phyloP scores from a whole-genome alignment of 2,888 invertebrate species.

The Cerastoderma edule region DNA sequence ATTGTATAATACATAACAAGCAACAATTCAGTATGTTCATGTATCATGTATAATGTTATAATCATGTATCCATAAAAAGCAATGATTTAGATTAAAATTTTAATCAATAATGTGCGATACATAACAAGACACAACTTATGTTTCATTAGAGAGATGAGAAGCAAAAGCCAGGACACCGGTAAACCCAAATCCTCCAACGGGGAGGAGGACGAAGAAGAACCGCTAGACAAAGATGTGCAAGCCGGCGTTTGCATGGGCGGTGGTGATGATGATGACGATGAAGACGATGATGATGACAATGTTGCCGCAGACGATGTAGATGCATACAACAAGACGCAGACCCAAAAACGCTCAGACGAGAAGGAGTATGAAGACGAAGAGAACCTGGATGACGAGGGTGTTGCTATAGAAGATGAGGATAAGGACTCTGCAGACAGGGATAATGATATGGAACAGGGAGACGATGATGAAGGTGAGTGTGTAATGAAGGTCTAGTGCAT shows the following conservation, averaged over 20 bases:
- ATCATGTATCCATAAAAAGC: no score
- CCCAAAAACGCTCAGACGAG: slow-evolving; percentile 76
- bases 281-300: slow-evolving; percentile 85
- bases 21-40: no score
- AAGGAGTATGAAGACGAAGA: slow-evolving; percentile 84
- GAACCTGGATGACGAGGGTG: slow-evolving; percentile 10
- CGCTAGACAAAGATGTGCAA: slow-evolving; percentile 69
- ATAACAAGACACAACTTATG: no score
- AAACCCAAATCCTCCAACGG: no score
- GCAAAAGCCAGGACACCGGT: no score
- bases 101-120: no score
- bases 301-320: slow-evolving; percentile 88
- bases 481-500: no score
- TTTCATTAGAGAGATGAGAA: no score
- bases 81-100: no score
- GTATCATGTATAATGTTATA: no score
- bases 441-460: slow-evolving; percentile 24
- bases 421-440: slow-evolving; percentile 11
- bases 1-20: no score
- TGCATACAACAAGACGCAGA: slow-evolving; percentile 80
- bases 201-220: slow-evolving; percentile 5
- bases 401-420: slow-evolving; percentile 75
- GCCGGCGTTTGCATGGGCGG: slow-evolving; percentile 86
- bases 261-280: slow-evolving; percentile 80
- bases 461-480: neutral